Base-by-base conservation (phyloP, 2,113 vertebrate genomes). In the Larimichthys polyactis region DNA sequence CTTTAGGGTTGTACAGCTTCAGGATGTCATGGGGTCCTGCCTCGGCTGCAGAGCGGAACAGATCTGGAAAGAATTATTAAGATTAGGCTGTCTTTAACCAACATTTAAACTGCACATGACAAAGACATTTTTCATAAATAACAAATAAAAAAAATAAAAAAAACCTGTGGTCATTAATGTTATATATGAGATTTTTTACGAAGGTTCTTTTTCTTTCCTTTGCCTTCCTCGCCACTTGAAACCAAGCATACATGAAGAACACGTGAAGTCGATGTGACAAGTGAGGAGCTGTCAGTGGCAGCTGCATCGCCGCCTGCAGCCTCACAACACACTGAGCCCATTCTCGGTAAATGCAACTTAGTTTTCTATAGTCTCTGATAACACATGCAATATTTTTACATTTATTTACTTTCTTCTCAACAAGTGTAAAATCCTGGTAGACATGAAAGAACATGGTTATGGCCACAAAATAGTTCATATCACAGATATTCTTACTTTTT, bases 1-100 rank as follows among this genome's bases (percentile, higher is more conserved):
- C 95, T 84, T 93, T 94, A 59, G 92, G 90, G 86, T 94, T 96
- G 89, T 96, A 96, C 48, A 96, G 91, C 79, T 96, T 96, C 85
- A 96, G 87, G 77, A 96, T 95, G 90, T 95, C 95, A 11, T 95
- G 92, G 49, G 95, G 94, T 51, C 95, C 93, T 0, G 96, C 95
- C 72, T 96, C 95, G 0, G 95, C 95, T 43, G 96, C 95, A 20
- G 90, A 93, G 59, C 94, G 88, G 84, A 96, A 96, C 66, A 96
- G 86, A 71, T 96, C 95, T 96, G 82, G 27, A 83, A 83, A 27
- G 1, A 54, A 44, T 46, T 46, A 46, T 46, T 15, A 46, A 46
- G 44, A 46, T 40, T 40, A 40, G 9, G 36, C 8, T 40, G 1
- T 8, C 36, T 7, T 40, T 40, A 40, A 40, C 36, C 36, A 8